phyloP scores from a whole-genome alignment of 2,888 invertebrate genomes.

The Listrodromus nycthemerus region DNA sequence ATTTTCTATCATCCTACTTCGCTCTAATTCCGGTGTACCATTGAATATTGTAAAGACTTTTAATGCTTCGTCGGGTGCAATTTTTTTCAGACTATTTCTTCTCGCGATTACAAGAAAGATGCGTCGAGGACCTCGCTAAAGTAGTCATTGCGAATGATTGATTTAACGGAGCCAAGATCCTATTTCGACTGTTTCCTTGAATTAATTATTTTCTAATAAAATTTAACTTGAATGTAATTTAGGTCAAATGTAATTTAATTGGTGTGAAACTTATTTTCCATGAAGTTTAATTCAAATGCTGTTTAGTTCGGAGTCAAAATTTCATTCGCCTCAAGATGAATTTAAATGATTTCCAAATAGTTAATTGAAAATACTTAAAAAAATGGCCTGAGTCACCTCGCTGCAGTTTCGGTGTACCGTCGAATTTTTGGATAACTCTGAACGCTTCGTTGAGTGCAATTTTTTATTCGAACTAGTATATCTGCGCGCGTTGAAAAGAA shows the following conservation, averaged over 20 bases:
- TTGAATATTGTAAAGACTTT: slow-evolving; percentile 63
- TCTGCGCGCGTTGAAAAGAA: slow-evolving; percentile 51
- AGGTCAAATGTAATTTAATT: too few species aligned
- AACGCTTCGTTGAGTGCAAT: slow-evolving; percentile 73
- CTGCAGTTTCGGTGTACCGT: neutral
- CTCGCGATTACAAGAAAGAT: slow-evolving; percentile 20
- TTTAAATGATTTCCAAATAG: too few species aligned
- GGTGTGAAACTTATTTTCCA: too few species aligned
- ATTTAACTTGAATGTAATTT: too few species aligned
- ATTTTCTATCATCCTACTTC: neutral
- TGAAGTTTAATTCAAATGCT: too few species aligned
- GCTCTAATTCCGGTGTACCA: neutral
- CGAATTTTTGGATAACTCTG: slow-evolving; percentile 62
- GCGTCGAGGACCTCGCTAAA: neutral
- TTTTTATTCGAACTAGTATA: slow-evolving; percentile 63
- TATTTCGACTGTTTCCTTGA: neutral
- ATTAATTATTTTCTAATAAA: too few species aligned
- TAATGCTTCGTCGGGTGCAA: slow-evolving; percentile 73
- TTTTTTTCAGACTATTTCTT: slow-evolving; percentile 66
- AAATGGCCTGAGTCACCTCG: neutral
- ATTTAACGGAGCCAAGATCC: slow-evolving; percentile 5
- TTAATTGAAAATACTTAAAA: slow-evolving; percentile 11
- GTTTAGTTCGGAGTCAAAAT: too few species aligned
- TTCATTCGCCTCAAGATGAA: too few species aligned
- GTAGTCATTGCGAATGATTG: neutral